Base-by-base conservation (phyloP, 64 coral and sea anemone genomes). In the Porites australiensis region DNA sequence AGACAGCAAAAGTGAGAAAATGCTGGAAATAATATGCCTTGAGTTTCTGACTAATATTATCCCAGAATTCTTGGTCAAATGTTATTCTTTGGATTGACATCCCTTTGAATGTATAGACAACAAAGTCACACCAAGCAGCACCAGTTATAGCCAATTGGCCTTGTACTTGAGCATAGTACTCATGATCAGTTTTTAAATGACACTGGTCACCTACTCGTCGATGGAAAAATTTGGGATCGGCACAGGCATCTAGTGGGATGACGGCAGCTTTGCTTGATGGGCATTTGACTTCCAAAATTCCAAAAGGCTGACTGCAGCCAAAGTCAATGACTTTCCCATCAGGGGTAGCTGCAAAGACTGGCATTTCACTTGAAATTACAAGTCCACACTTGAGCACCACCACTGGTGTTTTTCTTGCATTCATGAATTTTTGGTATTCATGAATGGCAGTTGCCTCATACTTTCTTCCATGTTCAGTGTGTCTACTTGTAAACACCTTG, bases 111-210 rank as follows among this genome's bases (percentile, higher is more conserved):
- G 77, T 80, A 70, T 89, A 89, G 8, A 89, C 88, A 22, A 79
- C 74, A 89, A 89, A 89, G 59, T 89, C 88, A 79, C 88, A 90
- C 88, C 88, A 90, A 59, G 45, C 66, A 79, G 88, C 77, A 59
- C 61, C 59, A 80, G 77, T 90, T 70, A 90, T 78, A 57, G 60
- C 88, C 44, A 90, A 13, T 70, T 90, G 88, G 55, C 72, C 74
- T 15, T 89, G 88, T 5, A 90, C 88, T 72, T 87, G 66, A 71
- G 83, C 48, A 52, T 71, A 87, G 50, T 87, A 87, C n/a, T 68
- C 46, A 72, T 87, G 83, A 2, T 72, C 10, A 53, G 64, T 72
- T 70, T 87, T 87, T 52, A 87, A 57, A 22, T 22, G 12, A 27
- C 83, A 66, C 21, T 68, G 45, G 11, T 70, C 53, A 21, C 50